Evolutionary conservation across 2,888 invertebrate genomes (phyloP).

Genomic region (Scaeva pyrastri): DNA sequence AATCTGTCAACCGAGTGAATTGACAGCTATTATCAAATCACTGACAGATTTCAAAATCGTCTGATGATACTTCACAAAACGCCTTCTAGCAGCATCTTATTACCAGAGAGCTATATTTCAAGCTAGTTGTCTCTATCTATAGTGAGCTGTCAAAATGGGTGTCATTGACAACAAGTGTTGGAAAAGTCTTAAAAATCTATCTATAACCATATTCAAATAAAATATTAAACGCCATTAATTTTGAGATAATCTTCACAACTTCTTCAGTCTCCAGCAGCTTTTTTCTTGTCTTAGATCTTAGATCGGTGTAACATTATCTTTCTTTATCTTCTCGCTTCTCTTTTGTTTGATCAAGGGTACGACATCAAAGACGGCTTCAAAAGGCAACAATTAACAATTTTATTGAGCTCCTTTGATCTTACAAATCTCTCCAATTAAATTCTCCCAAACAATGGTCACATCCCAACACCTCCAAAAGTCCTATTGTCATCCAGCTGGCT

Average conservation of each 20-base stretch:
- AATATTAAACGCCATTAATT: constrained; percentile 5
- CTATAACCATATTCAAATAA: no score
- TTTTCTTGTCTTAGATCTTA: constrained; percentile 16
- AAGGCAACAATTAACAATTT: constrained; percentile 12
- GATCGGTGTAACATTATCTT: constrained; percentile 22
- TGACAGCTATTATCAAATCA: no score
- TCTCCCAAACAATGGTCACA: constrained; percentile 2
- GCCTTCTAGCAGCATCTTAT: no score
- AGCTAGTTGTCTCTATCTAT: no score
- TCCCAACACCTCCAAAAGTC: background rate
- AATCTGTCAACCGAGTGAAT: no score
- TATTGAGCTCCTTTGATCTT: constrained; percentile 35
- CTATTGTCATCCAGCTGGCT: background rate
- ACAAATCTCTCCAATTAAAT: constrained; percentile 48
- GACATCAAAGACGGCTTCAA: constrained; percentile 58
- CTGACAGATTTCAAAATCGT: no score
- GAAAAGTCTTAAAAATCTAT: no score
- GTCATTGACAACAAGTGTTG: no score
- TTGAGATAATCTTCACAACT: background rate
- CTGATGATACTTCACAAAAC: no score
- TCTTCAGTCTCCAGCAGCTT: constrained; percentile 25
- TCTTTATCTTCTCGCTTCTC: background rate
- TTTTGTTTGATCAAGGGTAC: constrained; percentile 11
- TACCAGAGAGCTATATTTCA: no score
- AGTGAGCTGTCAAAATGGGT: no score